phyloP scores from a whole-genome alignment of 2,888 invertebrate species.

The Caenorhabditis afra region DNA sequence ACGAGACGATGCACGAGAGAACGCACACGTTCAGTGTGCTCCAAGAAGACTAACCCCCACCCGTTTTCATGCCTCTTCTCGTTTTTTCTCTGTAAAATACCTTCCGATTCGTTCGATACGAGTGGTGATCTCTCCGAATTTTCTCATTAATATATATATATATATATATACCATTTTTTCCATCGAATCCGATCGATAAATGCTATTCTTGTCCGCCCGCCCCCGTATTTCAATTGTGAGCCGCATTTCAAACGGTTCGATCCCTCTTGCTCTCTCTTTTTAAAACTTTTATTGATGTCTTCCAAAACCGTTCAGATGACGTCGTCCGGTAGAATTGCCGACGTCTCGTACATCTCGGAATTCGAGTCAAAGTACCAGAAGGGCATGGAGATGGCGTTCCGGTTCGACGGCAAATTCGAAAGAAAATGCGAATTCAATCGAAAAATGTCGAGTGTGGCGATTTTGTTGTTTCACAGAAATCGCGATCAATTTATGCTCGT shows the following conservation, averaged over 20 bases:
- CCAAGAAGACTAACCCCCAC: constrained; percentile 51
- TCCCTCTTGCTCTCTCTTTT: no score
- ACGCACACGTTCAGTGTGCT: constrained; percentile 66
- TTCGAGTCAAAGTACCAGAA: constrained; percentile 57
- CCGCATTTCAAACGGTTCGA: no score
- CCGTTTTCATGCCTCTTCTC: neutral
- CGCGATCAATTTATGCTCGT: constrained; percentile 65
- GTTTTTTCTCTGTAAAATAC: no score
- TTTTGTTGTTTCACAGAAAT: constrained; percentile 66
- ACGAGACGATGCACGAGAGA: constrained; percentile 58
- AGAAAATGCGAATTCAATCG: constrained; percentile 48
- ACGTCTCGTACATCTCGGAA: constrained; percentile 46
- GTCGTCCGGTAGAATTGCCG: constrained; percentile 11
- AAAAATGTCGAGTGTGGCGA: constrained; percentile 63
- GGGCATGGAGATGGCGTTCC: constrained; percentile 46
- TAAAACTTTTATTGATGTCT: no score
- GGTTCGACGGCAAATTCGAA: constrained; percentile 40
- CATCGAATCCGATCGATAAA: no score
- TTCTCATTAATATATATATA: no score
- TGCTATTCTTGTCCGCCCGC: neutral
- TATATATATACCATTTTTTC: no score
- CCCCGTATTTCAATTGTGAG: no score
- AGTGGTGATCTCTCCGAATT: neutral
- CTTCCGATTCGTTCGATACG: neutral
- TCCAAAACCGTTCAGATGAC: constrained; percentile 28